Evolutionary conservation across 2,113 vertebrate species (phyloP).

Genomic region (Catharus fuscescens): DNA sequence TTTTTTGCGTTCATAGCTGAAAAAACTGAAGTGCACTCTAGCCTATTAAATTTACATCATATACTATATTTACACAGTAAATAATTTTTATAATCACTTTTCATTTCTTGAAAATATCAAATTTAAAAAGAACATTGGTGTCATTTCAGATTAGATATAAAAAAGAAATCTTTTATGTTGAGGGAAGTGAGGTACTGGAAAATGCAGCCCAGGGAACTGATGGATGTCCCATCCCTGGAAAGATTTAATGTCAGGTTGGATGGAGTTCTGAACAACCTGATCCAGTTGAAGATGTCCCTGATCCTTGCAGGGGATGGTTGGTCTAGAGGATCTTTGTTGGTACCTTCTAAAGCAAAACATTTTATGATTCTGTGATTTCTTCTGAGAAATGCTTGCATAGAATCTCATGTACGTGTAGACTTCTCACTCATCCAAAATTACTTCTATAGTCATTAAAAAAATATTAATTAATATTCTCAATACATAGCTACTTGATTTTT

Average conservation of each 20-base stretch:
- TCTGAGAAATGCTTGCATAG: not conserved
- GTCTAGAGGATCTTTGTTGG: not conserved
- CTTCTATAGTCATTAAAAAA: not conserved
- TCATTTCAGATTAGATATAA: not conserved
- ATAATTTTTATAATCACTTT: not conserved
- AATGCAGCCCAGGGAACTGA: not conserved
- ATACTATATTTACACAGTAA: not conserved
- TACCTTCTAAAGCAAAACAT: not conserved
- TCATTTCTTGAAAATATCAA: not conserved
- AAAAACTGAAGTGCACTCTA: not conserved
- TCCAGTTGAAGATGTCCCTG: not conserved
- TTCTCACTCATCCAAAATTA: not conserved
- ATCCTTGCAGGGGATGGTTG: rapidly evolving
- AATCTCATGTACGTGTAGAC: not conserved
- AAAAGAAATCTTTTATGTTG: not conserved
- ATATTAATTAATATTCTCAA: not conserved
- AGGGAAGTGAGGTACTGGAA: not conserved
- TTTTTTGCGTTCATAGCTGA: not conserved
- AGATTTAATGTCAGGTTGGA: not conserved
- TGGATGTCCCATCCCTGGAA: not conserved
- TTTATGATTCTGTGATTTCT: not conserved
- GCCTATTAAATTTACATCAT: not conserved
- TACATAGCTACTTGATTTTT: not conserved
- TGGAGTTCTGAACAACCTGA: not conserved
- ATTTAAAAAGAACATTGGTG: not conserved